Conservation (phyloP, 2,113 vertebrate species). For the Herpetotheres cachinnans region DNA sequence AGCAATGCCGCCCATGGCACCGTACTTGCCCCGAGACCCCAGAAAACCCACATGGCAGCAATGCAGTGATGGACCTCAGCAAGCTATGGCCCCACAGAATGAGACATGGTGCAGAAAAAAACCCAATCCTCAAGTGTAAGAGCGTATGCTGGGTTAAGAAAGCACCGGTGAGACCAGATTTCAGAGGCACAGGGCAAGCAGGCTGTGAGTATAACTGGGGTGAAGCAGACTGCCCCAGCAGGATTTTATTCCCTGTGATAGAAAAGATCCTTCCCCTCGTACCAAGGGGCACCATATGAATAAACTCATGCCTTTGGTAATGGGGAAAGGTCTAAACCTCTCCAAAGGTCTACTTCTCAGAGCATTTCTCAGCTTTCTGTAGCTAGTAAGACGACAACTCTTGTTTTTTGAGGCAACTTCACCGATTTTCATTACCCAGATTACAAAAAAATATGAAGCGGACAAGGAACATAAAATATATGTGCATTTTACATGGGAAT, state of each 20-base stretch:
- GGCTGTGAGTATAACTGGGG: neutral
- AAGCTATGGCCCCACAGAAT: fast-evolving
- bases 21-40: neutral
- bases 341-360: neutral
- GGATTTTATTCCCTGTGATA: neutral
- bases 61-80: fast-evolving
- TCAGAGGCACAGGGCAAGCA: neutral
- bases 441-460: neutral
- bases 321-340: neutral
- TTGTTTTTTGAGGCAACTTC: neutral
- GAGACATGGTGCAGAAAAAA: neutral
- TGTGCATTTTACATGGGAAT: neutral
- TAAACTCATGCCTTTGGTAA: neutral
- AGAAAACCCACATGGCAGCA: neutral
- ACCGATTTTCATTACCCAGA: neutral
- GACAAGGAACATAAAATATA: neutral
- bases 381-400: neutral
- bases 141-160: neutral
- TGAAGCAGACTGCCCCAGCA: neutral
- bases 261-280: neutral
- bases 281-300: neutral
- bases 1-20: neutral
- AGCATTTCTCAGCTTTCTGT: neutral
- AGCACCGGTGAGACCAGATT: neutral
- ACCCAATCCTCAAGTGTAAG: neutral